Percentiles rank a stretch among this genome's conserved stretches.
Evolutionary conservation across 2,797 vertebrate species (phyloP).

Genomic region (Sebastes taczanowskii): DNA sequence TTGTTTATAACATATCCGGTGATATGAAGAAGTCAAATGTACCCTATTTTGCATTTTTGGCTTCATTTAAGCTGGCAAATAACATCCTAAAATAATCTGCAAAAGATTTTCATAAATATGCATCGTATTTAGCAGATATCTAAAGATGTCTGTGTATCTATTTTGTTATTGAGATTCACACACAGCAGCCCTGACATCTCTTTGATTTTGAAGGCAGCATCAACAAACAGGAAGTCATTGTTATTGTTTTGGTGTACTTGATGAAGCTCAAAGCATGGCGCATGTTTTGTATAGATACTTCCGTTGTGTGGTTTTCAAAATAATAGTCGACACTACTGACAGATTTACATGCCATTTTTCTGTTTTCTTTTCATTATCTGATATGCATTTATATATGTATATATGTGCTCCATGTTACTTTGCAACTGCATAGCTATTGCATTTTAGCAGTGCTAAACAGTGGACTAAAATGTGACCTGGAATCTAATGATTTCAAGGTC

Average conservation of each 20-base stretch:
- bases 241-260: not conserved
- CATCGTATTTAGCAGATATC: not conserved
- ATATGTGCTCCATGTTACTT: not conserved
- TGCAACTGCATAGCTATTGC: not conserved
- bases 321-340: not conserved
- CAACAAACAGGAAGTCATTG: not conserved
- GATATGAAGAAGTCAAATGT: not conserved
- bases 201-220: conserved; percentile 15
- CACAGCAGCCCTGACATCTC: fast-evolving
- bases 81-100: no score
- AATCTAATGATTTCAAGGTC: not conserved
- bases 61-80: not conserved
- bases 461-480: not conserved
- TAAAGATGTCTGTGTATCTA: not conserved
- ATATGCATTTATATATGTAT: not conserved
- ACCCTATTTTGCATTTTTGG: not conserved
- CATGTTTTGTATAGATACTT: not conserved
- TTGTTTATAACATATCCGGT: no score
- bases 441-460: not conserved
- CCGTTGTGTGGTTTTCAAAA: conserved; percentile 17
- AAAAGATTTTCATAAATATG: not conserved
- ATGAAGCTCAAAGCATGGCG: not conserved
- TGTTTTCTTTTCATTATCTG: not conserved
- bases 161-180: not conserved
- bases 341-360: not conserved